These are phyloP conservation scores for Champsocephalus gunnari DNA, from an alignment of 2,797 vertebrate species.

Conservation along the genomic window DNA sequence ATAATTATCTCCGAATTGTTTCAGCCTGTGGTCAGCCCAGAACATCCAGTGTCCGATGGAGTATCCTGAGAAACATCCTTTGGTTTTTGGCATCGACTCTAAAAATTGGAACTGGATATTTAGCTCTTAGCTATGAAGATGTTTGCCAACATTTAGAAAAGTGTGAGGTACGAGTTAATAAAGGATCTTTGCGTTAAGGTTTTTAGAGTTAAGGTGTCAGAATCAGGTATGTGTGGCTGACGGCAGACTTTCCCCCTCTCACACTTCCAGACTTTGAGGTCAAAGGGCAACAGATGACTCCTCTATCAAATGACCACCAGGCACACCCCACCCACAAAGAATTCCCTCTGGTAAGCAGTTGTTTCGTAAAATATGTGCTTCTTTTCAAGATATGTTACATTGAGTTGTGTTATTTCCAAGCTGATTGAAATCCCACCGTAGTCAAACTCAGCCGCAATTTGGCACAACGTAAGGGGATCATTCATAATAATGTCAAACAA, in stretches of 20 bases:
- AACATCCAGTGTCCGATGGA: background rate
- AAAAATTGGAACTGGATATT: background rate
- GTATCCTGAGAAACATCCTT: constrained; percentile 1
- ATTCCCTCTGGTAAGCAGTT: constrained; percentile 25
- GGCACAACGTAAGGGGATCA: constrained; percentile 26
- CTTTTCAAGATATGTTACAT: constrained; percentile 9
- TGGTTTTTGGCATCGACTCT: constrained; percentile 8
- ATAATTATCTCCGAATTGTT: constrained; percentile 33
- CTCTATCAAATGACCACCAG: constrained; percentile 57
- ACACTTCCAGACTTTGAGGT: constrained; percentile 48
- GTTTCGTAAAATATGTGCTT: constrained; percentile 27
- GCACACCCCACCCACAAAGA: constrained; percentile 21
- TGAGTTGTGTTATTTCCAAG: constrained; percentile 11
- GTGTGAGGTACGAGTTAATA: constrained; percentile 9
- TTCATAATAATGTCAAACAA: constrained; percentile 35
- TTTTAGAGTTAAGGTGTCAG: constrained; percentile 40
- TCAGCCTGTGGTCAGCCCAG: constrained; percentile 9
- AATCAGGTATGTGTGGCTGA: constrained; percentile 50
- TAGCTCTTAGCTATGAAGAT: background rate
- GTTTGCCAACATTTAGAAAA: background rate
- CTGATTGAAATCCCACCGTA: constrained; percentile 30
- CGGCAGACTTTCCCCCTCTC: constrained; percentile 45
- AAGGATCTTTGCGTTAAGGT: background rate
- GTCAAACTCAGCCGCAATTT: constrained; percentile 1
- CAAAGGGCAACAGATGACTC: constrained; percentile 74